Evolutionary conservation across 2,888 invertebrate genomes (phyloP).

Genomic region (Schizotus pectinicornis): DNA sequence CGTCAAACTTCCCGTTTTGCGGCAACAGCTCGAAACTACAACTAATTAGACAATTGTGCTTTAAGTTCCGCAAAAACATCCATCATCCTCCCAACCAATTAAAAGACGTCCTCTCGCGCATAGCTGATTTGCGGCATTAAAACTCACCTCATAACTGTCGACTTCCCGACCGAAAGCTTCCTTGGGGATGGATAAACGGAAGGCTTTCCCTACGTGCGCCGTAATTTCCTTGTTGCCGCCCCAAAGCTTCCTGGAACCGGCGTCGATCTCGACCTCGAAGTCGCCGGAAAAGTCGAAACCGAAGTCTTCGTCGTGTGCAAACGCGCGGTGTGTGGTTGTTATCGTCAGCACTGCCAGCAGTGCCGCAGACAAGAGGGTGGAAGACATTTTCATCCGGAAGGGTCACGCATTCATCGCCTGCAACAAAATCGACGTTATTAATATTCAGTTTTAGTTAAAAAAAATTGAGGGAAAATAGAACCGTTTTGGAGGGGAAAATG

Average conservation of each 20-base stretch:
- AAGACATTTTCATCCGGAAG: slow-evolving; percentile 27
- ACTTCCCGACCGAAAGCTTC: slow-evolving; percentile 70
- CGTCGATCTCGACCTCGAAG: slow-evolving; percentile 45
- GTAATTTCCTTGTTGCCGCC: slow-evolving; percentile 67
- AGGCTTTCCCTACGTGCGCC: slow-evolving; percentile 74
- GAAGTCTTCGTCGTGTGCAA: slow-evolving; percentile 53
- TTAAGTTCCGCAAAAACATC: background rate
- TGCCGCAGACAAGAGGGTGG: slow-evolving; percentile 23
- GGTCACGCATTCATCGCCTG: slow-evolving; percentile 35
- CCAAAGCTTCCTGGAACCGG: slow-evolving; percentile 41
- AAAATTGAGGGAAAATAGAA: no score
- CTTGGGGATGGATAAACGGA: slow-evolving; percentile 74
- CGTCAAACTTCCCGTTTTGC: no score
- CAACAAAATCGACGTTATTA: slow-evolving; percentile 18
- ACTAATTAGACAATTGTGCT: background rate
- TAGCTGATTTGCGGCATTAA: slow-evolving; percentile 17
- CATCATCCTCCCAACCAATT: no score
- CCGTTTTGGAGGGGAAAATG: no score
- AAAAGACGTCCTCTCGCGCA: no score
- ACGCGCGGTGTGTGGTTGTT: background rate
- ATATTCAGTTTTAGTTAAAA: background rate
- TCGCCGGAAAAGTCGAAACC: slow-evolving; percentile 55
- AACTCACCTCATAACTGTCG: slow-evolving; percentile 71
- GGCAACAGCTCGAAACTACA: background rate
- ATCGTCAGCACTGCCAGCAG: slow-evolving; percentile 26